Base-by-base conservation (phyloP, 1,140 invertebrate species). In the Halictus rubicundus region DNA sequence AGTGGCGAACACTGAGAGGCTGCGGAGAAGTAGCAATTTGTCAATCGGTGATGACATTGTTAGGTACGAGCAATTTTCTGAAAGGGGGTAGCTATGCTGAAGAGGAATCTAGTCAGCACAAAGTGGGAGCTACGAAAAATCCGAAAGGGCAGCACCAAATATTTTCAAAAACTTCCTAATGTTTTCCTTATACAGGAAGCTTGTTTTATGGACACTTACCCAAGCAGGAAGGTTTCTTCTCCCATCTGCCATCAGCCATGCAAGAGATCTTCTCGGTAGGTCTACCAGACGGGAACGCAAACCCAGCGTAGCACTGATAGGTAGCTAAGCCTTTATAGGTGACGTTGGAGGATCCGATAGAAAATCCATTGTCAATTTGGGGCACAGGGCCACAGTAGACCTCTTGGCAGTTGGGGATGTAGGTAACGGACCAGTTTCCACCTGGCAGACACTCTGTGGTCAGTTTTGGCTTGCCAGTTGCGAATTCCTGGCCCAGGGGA, bases 321-420 rank as follows among this genome's bases (percentile, higher is more conserved):
- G 97, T 98, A 32, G 98, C 98, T 83, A 98, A 94, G 19, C 98
- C 98, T 80, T 95, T 95, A 87, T 98, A 99, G 0, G 98, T 99
- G 5, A 99, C 98, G 91, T 99, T 99, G 0, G 97, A 97, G 1
- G 98, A 98, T 65, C 96, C 97, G 89, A 98, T 98, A 0, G 98
- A 99, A 90, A 99, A 99, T 64, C 98, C 98, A 91, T 99, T 99
- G 87, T 98, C 97, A 76, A 99, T 99, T 94, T 99, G 98, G 74
- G 98, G 98, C 37, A 99, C 98, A 49, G 98, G 98, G 70, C 98
- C 98, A 92, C 98, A 99, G 90, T 99, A 99, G 23, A 99, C 97
- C 94, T 98, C 98, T 96, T 99, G 98, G 93, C 98, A 99, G 90
- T 96, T 96, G 7, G 98, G 98, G 89, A 99, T 98, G 89, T 98